Conservation (phyloP, 2,797 vertebrate species). For the Molossus alvarezi region DNA sequence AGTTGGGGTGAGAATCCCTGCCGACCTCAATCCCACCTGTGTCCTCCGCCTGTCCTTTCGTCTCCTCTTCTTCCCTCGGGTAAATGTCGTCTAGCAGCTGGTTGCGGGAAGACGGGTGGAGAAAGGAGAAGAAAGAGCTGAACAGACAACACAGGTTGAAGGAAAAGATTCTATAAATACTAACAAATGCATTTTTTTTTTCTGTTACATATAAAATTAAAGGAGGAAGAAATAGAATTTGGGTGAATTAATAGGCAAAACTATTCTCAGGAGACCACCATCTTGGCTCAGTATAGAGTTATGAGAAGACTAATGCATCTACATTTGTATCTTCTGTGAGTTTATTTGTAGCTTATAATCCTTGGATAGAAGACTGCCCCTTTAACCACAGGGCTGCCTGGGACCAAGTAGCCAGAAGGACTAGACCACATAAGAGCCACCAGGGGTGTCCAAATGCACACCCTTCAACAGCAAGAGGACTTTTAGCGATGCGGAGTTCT, state of each 20-base stretch:
- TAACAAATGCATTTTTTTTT: not conserved
- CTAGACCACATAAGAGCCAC: not conserved
- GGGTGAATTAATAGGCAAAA: not conserved
- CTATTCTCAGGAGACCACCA: not conserved
- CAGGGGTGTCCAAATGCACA: not conserved
- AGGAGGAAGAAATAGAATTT: not conserved
- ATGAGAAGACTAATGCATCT: not conserved
- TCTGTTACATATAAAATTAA: not conserved
- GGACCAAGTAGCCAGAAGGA: not conserved
- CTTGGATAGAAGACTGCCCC: not conserved
- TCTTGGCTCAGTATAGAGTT: not conserved
- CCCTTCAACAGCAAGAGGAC: not conserved
- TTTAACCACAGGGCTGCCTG: not conserved
- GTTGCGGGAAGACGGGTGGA: not conserved
- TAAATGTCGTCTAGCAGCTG: not conserved
- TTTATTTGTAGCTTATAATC: not conserved
- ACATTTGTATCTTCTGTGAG: not conserved
- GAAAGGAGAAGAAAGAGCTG: not conserved
- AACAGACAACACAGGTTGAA: not conserved
- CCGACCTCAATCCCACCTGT: not conserved
- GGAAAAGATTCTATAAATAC: not conserved
- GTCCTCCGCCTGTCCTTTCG: not conserved
- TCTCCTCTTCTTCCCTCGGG: not conserved
- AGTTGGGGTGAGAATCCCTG: not conserved
- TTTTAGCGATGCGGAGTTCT: not conserved